A percentile compares a stretch with the other conserved stretches of the same genome.
Evolutionary conservation across 2,797 vertebrate species (phyloP).

Genomic region (Micropoecilia bifurca): DNA sequence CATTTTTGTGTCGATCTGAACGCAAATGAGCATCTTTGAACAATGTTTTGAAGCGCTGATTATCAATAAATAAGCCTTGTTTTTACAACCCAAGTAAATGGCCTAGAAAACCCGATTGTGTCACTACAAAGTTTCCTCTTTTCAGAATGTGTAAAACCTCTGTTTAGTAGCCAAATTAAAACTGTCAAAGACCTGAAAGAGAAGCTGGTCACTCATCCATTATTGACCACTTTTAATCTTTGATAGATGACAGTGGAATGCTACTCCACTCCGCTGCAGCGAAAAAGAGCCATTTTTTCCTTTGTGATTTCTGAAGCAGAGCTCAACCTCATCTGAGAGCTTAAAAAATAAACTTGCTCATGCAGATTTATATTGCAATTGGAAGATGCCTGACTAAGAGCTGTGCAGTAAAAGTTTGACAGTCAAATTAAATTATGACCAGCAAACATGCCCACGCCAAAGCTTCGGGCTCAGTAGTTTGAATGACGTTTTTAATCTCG

Average conservation of each 20-base stretch:
- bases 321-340: neutral
- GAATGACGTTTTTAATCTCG: neutral
- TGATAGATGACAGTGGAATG: neutral
- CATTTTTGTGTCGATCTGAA: neutral
- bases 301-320: neutral
- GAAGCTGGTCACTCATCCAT: neutral
- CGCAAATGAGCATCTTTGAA: neutral
- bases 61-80: neutral
- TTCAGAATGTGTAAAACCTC: neutral
- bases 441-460: neutral
- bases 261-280: neutral
- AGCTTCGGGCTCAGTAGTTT: neutral
- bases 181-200: neutral
- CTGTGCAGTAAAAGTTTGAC: constrained; percentile 1
- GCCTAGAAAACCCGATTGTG: neutral
- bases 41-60: neutral
- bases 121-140: neutral
- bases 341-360: neutral
- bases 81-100: neutral
- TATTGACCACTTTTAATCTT: neutral
- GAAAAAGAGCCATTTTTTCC: neutral
- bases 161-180: neutral
- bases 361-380: neutral
- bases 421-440: neutral
- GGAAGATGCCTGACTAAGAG: neutral